Base-by-base conservation (phyloP, 2,797 vertebrate genomes). In the Amphiprion clarkii region DNA sequence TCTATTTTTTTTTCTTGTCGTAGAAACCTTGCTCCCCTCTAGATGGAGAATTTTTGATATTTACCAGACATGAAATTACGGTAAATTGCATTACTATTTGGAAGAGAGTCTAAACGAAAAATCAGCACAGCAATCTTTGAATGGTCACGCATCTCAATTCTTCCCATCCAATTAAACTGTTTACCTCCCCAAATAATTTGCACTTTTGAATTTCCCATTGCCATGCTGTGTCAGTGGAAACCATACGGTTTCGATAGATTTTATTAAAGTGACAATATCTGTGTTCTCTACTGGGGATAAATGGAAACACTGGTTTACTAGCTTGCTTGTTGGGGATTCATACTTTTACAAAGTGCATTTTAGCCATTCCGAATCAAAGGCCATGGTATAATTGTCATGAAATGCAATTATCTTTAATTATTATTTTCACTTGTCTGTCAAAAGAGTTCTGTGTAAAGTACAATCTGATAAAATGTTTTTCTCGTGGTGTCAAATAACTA, bases 341-440 rank as follows among this genome's bases (percentile, higher is more conserved):
- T 8, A 48, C 40, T 27, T 56, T 0, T 25, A 17, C 23, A 51
- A 64, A 62, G 52, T 69, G 4, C 7, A 44, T 10, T 54, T 4
- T 42, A 25, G 40, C 48, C 53, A 56, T 40, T 58, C 36, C 42
- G 10, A 54, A 4, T 63, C 60, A 55, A 33, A 61, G 25, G 39
- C 29, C 7, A 3, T 33, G 25, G 23, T 69, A 12, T 61, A 70
- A 71, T 54, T 59, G 40, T 4, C 8, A 48, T 17, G 5, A 56
- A 56, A 63, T 56, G 40, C 29, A 71, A 51, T 62, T 58, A 67
- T n/a, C 46, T 52, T 67, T 0, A 31, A 62, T 63, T 51, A 53
- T 3, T 49, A 17, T 64, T 62, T 53, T 9, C 36, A 27, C 29
- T 42, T 70, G 40, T 53, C 1, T 36, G 48, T 64, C 19, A 63